Percentiles rank a stretch among this genome's conserved stretches.
Evolutionary conservation across 1,140 invertebrate genomes (phyloP).

Genomic region (Drosophila yakuba): DNA sequence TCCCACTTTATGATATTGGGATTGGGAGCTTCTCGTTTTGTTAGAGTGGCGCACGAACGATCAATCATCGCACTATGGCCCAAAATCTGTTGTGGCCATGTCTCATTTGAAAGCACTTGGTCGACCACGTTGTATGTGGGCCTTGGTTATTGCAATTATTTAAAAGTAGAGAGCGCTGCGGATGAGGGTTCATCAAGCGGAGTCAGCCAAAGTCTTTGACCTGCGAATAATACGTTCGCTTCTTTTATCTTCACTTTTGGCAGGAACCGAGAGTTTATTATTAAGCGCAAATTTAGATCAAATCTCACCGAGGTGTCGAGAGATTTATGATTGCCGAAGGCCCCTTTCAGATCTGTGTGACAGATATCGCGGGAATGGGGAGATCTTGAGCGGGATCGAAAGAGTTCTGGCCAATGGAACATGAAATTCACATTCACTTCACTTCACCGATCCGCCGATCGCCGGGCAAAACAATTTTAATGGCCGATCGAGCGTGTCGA

Average conservation of each 20-base stretch:
- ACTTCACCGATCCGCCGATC: constrained; percentile 46
- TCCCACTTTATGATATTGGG: constrained; percentile 8
- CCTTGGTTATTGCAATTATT: constrained; percentile 61
- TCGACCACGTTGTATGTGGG: constrained; percentile 28
- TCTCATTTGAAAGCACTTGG: constrained; percentile 50
- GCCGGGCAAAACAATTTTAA: constrained; percentile 50
- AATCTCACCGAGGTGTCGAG: constrained; percentile 47
- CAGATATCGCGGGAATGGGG: constrained; percentile 23
- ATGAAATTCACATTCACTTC: constrained; percentile 63
- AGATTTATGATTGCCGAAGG: constrained; percentile 55
- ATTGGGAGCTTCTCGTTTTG: constrained; percentile 26
- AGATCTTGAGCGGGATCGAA: constrained; percentile 11
- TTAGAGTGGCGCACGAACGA: constrained; percentile 63
- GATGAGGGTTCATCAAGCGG: constrained; percentile 59
- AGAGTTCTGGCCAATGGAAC: constrained; percentile 61
- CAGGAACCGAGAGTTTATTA: constrained; percentile 34
- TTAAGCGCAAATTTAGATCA: constrained; percentile 66
- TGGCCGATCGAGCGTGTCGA: constrained; percentile 58
- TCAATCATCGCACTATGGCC: constrained; percentile 61
- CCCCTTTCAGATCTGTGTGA: constrained; percentile 42
- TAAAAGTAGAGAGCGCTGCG: constrained; percentile 39
- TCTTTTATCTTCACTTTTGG: constrained; percentile 8
- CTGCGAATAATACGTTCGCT: constrained; percentile 31
- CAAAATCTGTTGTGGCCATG: constrained; percentile 58
- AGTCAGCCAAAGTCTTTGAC: constrained; percentile 49